Base-by-base conservation (phyloP, 1,140 invertebrate genomes). In the Prorops nasuta region DNA sequence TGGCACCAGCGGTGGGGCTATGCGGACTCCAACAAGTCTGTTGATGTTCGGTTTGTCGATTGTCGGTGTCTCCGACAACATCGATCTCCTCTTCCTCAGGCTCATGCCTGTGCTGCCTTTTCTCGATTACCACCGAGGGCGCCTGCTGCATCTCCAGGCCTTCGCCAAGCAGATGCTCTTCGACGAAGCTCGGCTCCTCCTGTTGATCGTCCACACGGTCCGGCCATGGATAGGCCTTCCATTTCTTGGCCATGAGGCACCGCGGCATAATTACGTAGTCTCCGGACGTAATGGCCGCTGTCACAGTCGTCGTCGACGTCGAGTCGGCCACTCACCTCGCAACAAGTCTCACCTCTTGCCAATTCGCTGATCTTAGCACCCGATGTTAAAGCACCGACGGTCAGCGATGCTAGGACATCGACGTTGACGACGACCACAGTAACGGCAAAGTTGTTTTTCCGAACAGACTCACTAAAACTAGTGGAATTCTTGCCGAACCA, bases 191-290 rank as follows among this genome's bases (percentile, higher is more conserved):
- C 9, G 36, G 21, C n/a, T 45, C 49, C 34, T 59, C 53, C 40
- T 56, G 66, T 15, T 63, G 50, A 44, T 82, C 80, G 54, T 86
- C 84, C 51, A 79, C 78, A 59, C 86, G 81, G 69, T 86, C 85
- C 65, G 84, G 83, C 86, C 87, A 87, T 58, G 87, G 86, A 78
- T 89, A 89, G 61, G 84, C 86, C 83, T 91, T 92, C 89, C 89
- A 91, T 81, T 92, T 92, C 77, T 92, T 91, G 62, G 90, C 90
- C 88, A 92, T 92, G 66, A 91, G 83, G 80, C 88, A 91, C 70
- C 88, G 87, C 76, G 89, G 89, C 89, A 91, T 91, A 46, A 10
- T 42, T 28, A 6, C 10, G 18, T 22, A 2, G 8, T 38, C 17
- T 19, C 37, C 24, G 24, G 24, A 10, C 24, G 10, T 10, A 4